Evolutionary conservation across 2,113 vertebrate species (phyloP).

Genomic region (Corapipo altera): DNA sequence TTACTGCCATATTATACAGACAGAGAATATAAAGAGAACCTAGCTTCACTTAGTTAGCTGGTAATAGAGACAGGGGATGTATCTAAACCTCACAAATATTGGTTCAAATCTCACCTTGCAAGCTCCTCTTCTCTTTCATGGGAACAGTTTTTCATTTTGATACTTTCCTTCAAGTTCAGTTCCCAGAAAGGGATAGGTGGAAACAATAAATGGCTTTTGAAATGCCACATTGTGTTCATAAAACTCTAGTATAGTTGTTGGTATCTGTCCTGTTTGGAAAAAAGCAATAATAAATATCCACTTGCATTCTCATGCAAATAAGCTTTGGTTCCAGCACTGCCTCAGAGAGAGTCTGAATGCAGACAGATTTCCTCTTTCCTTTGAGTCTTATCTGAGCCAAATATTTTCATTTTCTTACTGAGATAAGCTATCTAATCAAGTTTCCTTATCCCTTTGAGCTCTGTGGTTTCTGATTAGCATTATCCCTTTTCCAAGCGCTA

Average conservation of each 20-base stretch:
- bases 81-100: not conserved
- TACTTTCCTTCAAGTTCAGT: not conserved
- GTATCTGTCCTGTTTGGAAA: not conserved
- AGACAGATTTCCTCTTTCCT: not conserved
- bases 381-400: not conserved
- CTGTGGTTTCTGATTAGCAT: not conserved
- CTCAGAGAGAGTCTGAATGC: not conserved
- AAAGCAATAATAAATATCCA: not conserved
- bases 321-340: not conserved
- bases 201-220: not conserved
- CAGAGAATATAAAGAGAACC: not conserved
- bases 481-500: not conserved
- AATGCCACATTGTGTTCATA: not conserved
- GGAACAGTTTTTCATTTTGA: not conserved
- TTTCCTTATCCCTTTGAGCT: not conserved
- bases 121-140: not conserved
- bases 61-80: not conserved
- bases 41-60: not conserved
- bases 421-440: not conserved
- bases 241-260: not conserved
- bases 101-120: not conserved
- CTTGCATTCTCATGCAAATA: not conserved
- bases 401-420: constrained; percentile 4
- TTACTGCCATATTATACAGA: not conserved
- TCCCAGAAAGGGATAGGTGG: not conserved